These are phyloP conservation scores for Halichoerus grypus DNA, from an alignment of 2,113 vertebrate genomes.

Conservation along the genomic window DNA sequence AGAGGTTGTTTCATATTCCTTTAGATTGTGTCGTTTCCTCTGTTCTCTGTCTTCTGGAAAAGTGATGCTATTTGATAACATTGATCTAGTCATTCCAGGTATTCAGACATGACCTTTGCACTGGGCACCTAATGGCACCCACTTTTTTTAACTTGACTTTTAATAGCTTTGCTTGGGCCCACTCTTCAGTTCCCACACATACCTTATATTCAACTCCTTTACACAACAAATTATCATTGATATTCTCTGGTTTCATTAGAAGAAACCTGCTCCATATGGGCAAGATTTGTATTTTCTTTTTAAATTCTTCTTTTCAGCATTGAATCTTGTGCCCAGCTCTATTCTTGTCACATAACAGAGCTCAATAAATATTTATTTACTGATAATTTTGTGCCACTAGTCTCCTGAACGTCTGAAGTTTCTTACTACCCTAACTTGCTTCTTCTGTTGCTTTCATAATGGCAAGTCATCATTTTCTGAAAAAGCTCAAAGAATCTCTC, in stretches of 20 bases:
- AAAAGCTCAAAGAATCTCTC: constrained; percentile 26
- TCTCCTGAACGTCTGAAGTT: neutral
- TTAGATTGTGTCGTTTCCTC: neutral
- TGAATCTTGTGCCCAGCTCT: neutral
- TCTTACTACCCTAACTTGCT: neutral
- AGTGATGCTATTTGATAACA: neutral
- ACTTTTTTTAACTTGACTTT: neutral
- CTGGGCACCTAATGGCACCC: neutral
- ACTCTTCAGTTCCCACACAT: neutral
- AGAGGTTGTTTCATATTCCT: neutral
- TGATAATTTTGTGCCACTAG: neutral
- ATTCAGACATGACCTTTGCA: neutral
- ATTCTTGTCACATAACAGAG: neutral
- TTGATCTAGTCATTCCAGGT: neutral
- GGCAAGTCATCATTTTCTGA: constrained; percentile 11
- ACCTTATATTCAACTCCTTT: neutral
- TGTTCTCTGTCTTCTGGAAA: neutral
- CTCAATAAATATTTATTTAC: constrained; percentile 33
- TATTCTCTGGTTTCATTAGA: neutral
- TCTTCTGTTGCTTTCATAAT: neutral
- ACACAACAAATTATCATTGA: neutral
- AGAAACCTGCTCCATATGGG: neutral
- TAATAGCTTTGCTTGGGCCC: neutral
- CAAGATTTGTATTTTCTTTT: neutral
- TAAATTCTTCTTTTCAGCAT: neutral